Evolutionary conservation across 1,140 invertebrate species (phyloP), one percentile per base, ranked within the genome.

Genomic region (Drosophila pruinosa): DNA sequence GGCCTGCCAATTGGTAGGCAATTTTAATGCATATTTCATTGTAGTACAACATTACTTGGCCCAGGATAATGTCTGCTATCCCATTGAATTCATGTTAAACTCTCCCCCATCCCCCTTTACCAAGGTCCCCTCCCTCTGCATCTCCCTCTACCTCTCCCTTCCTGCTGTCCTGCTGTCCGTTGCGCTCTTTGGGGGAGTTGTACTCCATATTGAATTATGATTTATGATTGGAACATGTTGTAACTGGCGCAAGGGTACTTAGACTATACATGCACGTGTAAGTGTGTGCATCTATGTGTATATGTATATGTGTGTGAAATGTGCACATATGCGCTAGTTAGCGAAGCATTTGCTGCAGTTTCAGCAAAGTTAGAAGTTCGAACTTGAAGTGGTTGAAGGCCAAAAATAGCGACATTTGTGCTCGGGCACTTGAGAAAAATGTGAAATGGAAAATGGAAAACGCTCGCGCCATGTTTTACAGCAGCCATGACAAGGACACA

Each of bases 191-290:
- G 64, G 41, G 57, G 63, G 63, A 65, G 68, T 67, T 62, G 61
- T 63, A 88, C 82, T 88, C 82, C 82, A 88, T 88, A 88, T 88
- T 88, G 82, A 78, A 88, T 78, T 88, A 88, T 88, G 82, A 88
- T 88, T 88, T 88, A 88, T 88, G 83, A 71, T 65, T 82, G 63
- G 61, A 73, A 82, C 82, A 88, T 88, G 78, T 78, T 89, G 78
- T 78, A 88, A 52, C 62, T 41, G 65, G 61, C 70, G 72, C 75
- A 83, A 85, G 75, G 80, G 80, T 83, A 83, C 79, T 83, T 83
- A 83, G 43, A 57, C 19, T 26, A 61, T 26, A 22, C 28, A 62
- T 31, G n/a, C n/a, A 36, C 34, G 22, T 47, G 8, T 26, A 3
- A 52, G 6, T 38, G n/a, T 17, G 36, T 38, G 22, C 39, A 10